A percentile compares a stretch with the other conserved stretches of the same genome.
phyloP scores from a whole-genome alignment of 2,888 invertebrate species.

The Cryptus viduatorius region DNA sequence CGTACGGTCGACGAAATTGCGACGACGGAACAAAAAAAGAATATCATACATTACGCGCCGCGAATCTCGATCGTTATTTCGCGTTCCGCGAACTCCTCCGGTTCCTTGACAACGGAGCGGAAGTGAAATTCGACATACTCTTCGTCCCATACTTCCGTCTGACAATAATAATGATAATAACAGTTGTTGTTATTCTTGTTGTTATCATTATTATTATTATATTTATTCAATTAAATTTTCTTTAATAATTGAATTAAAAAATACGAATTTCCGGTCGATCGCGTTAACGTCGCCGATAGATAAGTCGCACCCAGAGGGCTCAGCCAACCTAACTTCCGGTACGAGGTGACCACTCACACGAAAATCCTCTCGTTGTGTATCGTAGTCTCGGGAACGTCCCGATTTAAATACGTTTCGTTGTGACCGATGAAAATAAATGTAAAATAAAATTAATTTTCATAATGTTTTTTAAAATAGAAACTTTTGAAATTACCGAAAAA shows the following conservation, averaged over 20 bases:
- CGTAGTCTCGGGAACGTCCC: neutral
- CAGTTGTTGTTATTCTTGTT: neutral
- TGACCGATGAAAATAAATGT: too few relatives aligned
- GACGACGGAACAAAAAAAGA: neutral
- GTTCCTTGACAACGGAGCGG: neutral
- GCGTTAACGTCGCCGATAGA: slow-evolving; percentile 70
- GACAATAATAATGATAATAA: neutral
- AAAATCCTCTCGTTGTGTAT: slow-evolving; percentile 71
- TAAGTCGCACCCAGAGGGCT: slow-evolving; percentile 72
- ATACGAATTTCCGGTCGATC: slow-evolving; percentile 26
- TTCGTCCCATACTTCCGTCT: neutral
- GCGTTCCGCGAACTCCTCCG: slow-evolving; percentile 1
- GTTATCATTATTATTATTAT: neutral
- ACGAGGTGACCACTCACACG: slow-evolving; percentile 73
- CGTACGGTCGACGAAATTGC: slow-evolving; percentile 35
- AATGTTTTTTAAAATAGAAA: too few relatives aligned
- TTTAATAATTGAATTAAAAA: neutral
- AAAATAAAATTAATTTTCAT: too few relatives aligned
- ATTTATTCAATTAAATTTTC: neutral
- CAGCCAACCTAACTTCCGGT: slow-evolving; percentile 76
- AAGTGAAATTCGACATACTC: neutral
- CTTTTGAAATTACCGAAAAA: too few relatives aligned
- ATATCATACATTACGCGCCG: slow-evolving; percentile 44
- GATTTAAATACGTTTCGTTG: neutral
- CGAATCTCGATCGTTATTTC: slow-evolving; percentile 51